Evolutionary conservation across 2,797 vertebrate genomes (phyloP), one percentile per base, ranked within the genome.

Genomic region (Chrosomus eos): DNA sequence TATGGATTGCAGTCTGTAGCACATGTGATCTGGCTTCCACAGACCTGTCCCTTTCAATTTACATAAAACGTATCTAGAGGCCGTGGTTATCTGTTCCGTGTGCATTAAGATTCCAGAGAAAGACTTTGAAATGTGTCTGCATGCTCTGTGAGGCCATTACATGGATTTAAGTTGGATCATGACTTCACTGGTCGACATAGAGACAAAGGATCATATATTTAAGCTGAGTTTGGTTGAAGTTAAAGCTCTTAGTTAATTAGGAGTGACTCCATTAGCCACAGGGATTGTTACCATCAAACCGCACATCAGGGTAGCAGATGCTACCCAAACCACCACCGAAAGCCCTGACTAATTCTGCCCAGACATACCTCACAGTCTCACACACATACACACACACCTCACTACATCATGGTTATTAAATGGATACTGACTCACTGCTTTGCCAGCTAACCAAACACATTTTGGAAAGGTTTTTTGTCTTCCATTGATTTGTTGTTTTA

Each of bases 241-340:
- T 33, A 80, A 64, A 62, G 6, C 28, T 36, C 26, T 28, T 60
- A 43, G 73, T 51, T 70, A 60, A 84, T 60, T 45, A 48, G 14
- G 16, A 79, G 45, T n/a, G 62, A 68, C 31, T 84, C 26, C 8
- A 55, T 78, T 74, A 77, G 19, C 73, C 45, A 53, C 60, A 83
- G 26, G 68, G 45, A 76, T 36, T 9, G 60, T 64, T 74, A 36
- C 28, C 43, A 66, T 78, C 60, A 76, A 14, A 76, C 18, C 6
- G 31, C 74, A 83, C 83, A 89, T 87, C 73, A 84, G 87, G 87
- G 33, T 58, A 43, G 68, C 85, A 87, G 36, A 89, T 87, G 89
- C 60, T 51, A 55, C 33, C 28, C 51, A 77, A 80, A 48, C 55
- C 55, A 62, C n/a, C n/a, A 62, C 74, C 74, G 4, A 83, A 82